Percentiles rank a stretch among this genome's conserved stretches.
Evolutionary conservation across 2,797 vertebrate genomes (phyloP).

Genomic region (Falco novaeseelandiae): DNA sequence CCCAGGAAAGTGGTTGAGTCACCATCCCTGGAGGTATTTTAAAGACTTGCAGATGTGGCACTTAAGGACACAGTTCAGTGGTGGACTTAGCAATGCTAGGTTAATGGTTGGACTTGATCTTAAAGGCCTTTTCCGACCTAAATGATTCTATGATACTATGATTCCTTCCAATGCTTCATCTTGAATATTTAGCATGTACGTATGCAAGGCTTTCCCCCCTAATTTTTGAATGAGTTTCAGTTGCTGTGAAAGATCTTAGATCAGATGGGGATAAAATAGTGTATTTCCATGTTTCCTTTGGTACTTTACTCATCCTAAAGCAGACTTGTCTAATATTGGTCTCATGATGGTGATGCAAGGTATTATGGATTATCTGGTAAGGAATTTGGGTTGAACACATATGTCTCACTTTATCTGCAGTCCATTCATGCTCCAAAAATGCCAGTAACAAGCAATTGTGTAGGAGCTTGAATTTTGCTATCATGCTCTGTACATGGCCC

Average conservation of each 20-base stretch:
- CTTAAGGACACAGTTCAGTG: background rate
- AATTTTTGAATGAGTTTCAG: background rate
- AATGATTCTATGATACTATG: background rate
- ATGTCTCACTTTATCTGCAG: background rate
- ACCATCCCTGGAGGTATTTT: background rate
- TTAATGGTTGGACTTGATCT: accelerated
- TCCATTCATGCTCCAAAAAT: background rate
- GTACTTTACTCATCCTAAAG: background rate
- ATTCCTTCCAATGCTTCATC: background rate
- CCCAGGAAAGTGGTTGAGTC: background rate
- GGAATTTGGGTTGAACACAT: background rate
- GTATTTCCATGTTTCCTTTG: background rate
- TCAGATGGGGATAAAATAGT: background rate
- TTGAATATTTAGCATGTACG: background rate
- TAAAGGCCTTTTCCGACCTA: background rate
- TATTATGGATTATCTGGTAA: background rate
- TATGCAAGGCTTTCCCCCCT: background rate
- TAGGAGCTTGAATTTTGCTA: background rate
- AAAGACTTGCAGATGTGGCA: background rate
- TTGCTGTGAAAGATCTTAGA: background rate
- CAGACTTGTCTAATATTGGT: background rate
- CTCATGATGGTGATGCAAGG: background rate
- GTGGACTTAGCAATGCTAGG: background rate
- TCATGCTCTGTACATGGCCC: background rate
- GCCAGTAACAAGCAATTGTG: background rate